Base-by-base conservation (phyloP, 2,888 invertebrate species). In the Acanthopleura granulata region DNA sequence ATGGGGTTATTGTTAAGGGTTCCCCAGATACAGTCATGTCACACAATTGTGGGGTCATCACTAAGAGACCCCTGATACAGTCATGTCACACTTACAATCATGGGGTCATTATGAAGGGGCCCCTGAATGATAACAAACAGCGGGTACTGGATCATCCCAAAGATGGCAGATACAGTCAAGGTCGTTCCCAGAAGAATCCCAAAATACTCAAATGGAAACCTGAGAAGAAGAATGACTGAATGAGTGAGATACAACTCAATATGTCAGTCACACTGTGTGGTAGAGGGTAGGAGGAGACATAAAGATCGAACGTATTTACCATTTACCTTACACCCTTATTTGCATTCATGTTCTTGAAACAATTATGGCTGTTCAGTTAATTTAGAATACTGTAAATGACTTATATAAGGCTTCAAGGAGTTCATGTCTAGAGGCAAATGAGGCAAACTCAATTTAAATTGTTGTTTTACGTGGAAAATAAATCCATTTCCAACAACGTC, bases 111-210 rank as follows among this genome's bases (percentile, higher is more conserved):
- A 18, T 78, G 40, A 0, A 81, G 77, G 0, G 82, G 82, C 4
- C 82, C 82, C 51, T 81, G 80, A 25, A 82, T 77, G 49, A 82
- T 72, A 16, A 81, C 62, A 49, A 83, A 82, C 30, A 83, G 51
- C 1, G 83, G 83, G 71, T 78, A 82, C 76, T 83, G 83, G 11
- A 83, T 50, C 72, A 79, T 74, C 71, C 83, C 79, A 71, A 83
- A 78, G 6, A 78, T 66, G 0, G 81, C 79, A 0, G 81, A 75
- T 27, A 81, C 76, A 15, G 82, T 81, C 74, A 83, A 77, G 12
- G 77, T 78, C 57, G 81, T 70, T 18, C 83, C 82, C 72, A 82
- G 79, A 49, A 82, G 72, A 61, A 81, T 82, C 11, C 83, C 83
- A 77, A 83, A 83, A 69, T 83, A 80, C 62, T 82, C 76, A 30